phyloP scores from a whole-genome alignment of 2,113 vertebrate genomes.

The Probosciger aterrimus region DNA sequence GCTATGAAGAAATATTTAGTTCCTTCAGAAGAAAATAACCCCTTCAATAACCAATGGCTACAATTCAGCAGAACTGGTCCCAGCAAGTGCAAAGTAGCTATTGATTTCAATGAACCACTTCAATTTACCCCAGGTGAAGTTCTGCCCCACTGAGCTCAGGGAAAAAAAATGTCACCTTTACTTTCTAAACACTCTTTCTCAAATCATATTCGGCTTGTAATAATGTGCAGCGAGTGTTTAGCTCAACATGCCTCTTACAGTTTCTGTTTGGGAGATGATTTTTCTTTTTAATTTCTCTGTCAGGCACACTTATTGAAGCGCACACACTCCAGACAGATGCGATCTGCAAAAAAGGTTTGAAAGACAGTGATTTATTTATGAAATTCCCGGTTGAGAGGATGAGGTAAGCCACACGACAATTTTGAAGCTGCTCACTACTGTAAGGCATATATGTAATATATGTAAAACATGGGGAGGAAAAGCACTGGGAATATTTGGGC shows the following conservation, averaged over 20 bases:
- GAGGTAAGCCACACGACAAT: slow-evolving; percentile 37
- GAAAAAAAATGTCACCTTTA: slow-evolving; percentile 59
- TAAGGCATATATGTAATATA: neutral
- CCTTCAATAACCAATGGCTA: neutral
- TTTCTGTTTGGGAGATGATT: slow-evolving; percentile 62
- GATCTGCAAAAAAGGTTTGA: slow-evolving; percentile 58
- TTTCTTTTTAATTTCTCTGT: slow-evolving; percentile 72
- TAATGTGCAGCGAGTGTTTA: slow-evolving; percentile 53
- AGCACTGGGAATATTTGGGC: neutral
- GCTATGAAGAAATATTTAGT: neutral
- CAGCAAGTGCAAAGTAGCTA: neutral
- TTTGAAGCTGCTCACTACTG: neutral
- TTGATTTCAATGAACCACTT: neutral
- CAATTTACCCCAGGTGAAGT: slow-evolving; percentile 12
- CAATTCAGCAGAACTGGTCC: neutral
- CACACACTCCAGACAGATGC: slow-evolving; percentile 36
- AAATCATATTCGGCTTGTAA: slow-evolving; percentile 44
- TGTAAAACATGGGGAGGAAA: neutral
- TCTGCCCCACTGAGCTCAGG: slow-evolving; percentile 42
- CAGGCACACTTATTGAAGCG: slow-evolving; percentile 66
- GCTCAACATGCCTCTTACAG: slow-evolving; percentile 52
- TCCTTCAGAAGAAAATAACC: neutral
- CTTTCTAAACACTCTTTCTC: slow-evolving; percentile 46
- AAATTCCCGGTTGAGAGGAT: slow-evolving; percentile 51
- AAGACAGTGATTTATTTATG: slow-evolving; percentile 67